Base-by-base conservation (phyloP, 2,888 invertebrate species). In the Mythimna loreyi region DNA sequence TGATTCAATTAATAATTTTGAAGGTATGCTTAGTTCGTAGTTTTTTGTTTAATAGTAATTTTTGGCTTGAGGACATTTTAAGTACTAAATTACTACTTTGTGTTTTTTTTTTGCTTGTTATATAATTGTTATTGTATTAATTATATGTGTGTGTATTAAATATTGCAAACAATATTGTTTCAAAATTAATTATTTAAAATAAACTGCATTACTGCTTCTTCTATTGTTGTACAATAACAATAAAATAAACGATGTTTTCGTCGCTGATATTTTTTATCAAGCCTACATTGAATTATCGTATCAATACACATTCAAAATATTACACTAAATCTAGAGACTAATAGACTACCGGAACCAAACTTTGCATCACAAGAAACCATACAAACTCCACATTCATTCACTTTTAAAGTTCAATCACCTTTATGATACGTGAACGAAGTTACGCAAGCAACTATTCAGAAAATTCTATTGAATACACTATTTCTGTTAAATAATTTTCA, bases 1-100 rank as follows among this genome's bases (percentile, higher is more conserved):
- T 56, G 86, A 87, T 91, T 90, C 87, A 87, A 92, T 92, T 92
- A 89, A 90, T 90, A 89, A 86, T 87, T 89, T 87, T 88, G 81
- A 78, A 49, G 58, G 64, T 58, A 19, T 74, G 36, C 43, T 80
- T 52, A 67, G 47, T 67, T 67, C 23, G 0, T 25, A 36, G 25
- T 68, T 69, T 73, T 67, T 81, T 73, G 76, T 72, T 77, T n/a
- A 28, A 52, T 25, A 21, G 49, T n/a, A 57, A 56, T 65, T 70
- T 79, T 74, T 55, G 50, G 47, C 16, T 49, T 62, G 49, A 70
- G 28, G 28, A 53, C 30, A 53, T 60, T 23, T 68, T 56, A 56
- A 58, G 63, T n/a, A n/a, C 43, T n/a, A 57, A 30, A 66, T 59
- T 13, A 74, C 74, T 56, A 60, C n/a, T 43, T 25, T 25, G 40